A percentile compares a stretch with the other conserved stretches of the same genome.
These are phyloP conservation scores for Crotalus viridis DNA, from an alignment of 2,113 vertebrate genomes.

Conservation along the genomic window DNA sequence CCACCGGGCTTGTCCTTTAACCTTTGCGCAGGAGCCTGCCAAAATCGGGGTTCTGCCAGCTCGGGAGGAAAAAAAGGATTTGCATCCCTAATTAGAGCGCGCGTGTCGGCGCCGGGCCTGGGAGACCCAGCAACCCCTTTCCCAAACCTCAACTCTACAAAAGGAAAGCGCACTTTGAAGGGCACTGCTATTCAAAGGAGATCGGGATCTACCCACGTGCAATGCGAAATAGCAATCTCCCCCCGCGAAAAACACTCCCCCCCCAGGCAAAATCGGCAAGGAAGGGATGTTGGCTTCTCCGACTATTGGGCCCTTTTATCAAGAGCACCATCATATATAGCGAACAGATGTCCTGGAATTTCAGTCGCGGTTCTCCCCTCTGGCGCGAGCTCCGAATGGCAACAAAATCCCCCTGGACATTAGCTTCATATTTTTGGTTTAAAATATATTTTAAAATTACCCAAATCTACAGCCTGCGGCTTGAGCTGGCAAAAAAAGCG, in stretches of 20 bases:
- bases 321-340: slow-evolving; percentile 62
- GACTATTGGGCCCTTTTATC: slow-evolving; percentile 61
- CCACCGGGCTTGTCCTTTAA: slow-evolving; percentile 4
- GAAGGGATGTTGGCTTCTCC: slow-evolving; percentile 8
- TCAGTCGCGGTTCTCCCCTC: slow-evolving; percentile 79
- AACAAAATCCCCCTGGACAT: slow-evolving; percentile 75
- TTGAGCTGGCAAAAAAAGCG: slow-evolving; percentile 63
- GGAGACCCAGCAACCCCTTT: not conserved
- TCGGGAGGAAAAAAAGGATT: not conserved
- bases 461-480: slow-evolving; percentile 61
- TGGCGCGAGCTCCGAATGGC: slow-evolving; percentile 78
- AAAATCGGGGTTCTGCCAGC: not conserved
- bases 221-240: not conserved
- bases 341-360: slow-evolving; percentile 92
- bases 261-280: slow-evolving; percentile 32
- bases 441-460: not conserved
- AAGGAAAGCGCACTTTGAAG: not conserved
- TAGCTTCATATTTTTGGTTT: slow-evolving; percentile 55
- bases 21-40: not conserved
- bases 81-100: not conserved
- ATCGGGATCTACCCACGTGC: not conserved
- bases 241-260: not conserved
- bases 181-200: not conserved
- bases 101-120: not conserved
- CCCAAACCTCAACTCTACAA: not conserved